These are phyloP conservation scores for Linurgus olivaceus DNA, from an alignment of 2,797 vertebrate species.

Conservation along the genomic window DNA sequence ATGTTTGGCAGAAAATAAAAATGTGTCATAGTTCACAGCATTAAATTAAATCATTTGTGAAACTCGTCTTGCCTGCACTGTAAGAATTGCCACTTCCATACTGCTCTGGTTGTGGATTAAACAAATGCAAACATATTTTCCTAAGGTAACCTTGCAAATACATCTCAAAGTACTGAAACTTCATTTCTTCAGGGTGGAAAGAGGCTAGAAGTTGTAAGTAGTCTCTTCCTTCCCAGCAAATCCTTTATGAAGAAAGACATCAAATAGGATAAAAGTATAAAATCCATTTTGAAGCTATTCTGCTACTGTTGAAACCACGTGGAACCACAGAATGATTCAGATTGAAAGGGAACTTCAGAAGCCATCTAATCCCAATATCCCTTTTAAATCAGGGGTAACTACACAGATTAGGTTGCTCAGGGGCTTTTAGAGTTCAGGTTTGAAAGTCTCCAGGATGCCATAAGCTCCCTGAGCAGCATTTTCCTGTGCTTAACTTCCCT, in stretches of 20 bases:
- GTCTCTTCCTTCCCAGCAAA: not conserved
- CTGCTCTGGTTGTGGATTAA: not conserved
- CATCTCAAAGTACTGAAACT: not conserved
- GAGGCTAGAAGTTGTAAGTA: not conserved
- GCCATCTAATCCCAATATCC: not conserved
- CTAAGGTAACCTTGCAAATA: not conserved
- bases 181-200: not conserved
- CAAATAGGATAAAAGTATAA: not conserved
- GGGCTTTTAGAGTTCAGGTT: not conserved
- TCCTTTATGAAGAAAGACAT: not conserved
- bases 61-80: fast-evolving
- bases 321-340: not conserved
- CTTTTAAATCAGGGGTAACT: not conserved
- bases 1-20: not conserved
- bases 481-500: not conserved
- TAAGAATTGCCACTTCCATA: not conserved
- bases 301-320: not conserved
- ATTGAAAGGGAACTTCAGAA: not conserved
- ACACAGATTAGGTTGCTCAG: not conserved
- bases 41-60: not conserved
- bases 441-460: not conserved
- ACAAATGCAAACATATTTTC: not conserved
- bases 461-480: not conserved
- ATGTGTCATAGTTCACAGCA: not conserved
- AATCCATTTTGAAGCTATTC: not conserved